phyloP scores from a whole-genome alignment of 2,113 vertebrate genomes.

The Asarcornis scutulata region DNA sequence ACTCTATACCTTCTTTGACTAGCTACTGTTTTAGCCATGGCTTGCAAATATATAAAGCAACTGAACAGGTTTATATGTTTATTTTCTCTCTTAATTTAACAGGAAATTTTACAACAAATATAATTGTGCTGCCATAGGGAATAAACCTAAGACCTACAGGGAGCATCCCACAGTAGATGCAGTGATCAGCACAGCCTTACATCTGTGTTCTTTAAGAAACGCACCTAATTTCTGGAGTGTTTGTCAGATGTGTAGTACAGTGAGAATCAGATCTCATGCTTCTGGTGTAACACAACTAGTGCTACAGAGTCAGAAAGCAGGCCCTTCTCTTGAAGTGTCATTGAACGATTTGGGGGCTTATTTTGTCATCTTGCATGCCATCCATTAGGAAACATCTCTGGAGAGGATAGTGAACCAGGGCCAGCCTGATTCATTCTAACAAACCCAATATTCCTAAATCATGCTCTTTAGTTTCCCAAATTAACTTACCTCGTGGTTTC shows the following conservation, averaged over 20 bases:
- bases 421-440: slow-evolving; percentile 33
- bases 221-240: background rate
- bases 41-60: slow-evolving; percentile 10
- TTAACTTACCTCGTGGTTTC: slow-evolving; percentile 45
- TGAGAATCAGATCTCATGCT: background rate
- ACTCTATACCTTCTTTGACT: background rate
- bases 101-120: background rate
- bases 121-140: background rate
- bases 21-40: background rate
- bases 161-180: background rate
- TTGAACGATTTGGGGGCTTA: background rate
- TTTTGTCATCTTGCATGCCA: background rate
- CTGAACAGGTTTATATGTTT: slow-evolving; percentile 15
- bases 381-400: background rate
- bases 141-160: background rate
- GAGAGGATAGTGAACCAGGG: background rate
- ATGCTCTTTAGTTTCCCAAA: slow-evolving; percentile 44
- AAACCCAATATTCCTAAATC: slow-evolving; percentile 59
- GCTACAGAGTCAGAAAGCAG: background rate
- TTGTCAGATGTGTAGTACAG: background rate
- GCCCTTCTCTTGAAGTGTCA: background rate
- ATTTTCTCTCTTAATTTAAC: slow-evolving; percentile 26
- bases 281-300: background rate
- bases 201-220: background rate
- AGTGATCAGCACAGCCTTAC: background rate